phyloP scores from a whole-genome alignment of 30 jellyfish, hydroid and myxozoan species.

The Aurelia aurita region DNA sequence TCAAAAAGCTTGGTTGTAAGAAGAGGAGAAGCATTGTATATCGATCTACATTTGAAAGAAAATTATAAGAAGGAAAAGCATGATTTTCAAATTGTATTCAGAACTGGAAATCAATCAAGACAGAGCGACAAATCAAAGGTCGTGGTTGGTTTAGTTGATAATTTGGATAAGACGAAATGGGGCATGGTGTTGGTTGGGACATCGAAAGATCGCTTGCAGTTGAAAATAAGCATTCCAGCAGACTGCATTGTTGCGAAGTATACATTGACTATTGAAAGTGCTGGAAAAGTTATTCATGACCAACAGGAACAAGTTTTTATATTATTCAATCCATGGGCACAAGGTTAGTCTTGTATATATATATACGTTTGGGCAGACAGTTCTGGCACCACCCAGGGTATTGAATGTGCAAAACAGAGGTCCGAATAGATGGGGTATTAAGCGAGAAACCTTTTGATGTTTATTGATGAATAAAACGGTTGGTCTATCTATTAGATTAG shows the following conservation, averaged over 20 bases:
- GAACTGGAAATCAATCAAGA: slow-evolving; percentile 73
- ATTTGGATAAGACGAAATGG: slow-evolving; percentile 74
- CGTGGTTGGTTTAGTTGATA: slow-evolving; percentile 49
- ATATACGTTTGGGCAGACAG: background rate
- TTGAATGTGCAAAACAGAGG: too few species aligned
- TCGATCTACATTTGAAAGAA: slow-evolving; percentile 61
- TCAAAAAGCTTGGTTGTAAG: slow-evolving; percentile 63
- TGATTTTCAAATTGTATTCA: slow-evolving; percentile 52
- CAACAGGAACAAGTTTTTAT: slow-evolving; percentile 52
- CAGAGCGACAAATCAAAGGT: slow-evolving; percentile 75
- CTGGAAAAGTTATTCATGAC: slow-evolving; percentile 54
- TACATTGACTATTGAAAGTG: slow-evolving; percentile 54
- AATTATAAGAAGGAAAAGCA: slow-evolving; percentile 61
- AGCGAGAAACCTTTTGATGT: too few species aligned
- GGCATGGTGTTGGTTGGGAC: slow-evolving; percentile 67
- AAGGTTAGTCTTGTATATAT: slow-evolving; percentile 54
- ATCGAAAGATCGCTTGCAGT: slow-evolving; percentile 27
- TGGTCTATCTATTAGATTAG: too few species aligned
- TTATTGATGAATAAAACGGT: too few species aligned
- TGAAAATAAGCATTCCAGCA: slow-evolving; percentile 83
- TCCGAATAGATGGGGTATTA: too few species aligned
- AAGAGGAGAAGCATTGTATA: slow-evolving; percentile 74
- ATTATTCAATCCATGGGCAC: slow-evolving; percentile 88
- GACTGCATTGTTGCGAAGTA: slow-evolving; percentile 72
- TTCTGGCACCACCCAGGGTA: too few species aligned